These are phyloP conservation scores for Liolophura sinensis DNA, from an alignment of 1,140 invertebrate genomes.

Conservation along the genomic window DNA sequence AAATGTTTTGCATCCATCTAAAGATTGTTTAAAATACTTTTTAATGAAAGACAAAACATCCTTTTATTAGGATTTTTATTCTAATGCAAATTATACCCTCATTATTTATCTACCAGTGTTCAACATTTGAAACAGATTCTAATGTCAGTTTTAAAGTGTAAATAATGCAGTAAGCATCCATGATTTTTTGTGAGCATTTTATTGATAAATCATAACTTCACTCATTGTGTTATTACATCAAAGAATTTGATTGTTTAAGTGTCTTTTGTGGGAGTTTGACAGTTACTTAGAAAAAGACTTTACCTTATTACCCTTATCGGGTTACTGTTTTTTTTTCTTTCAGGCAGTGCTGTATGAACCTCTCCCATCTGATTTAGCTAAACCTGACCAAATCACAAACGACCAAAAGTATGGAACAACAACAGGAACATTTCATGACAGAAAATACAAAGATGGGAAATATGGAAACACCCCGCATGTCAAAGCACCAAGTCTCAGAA, in stretches of 20 bases:
- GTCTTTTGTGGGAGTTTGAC: not conserved
- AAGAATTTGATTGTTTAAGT: not conserved
- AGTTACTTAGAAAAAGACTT: not conserved
- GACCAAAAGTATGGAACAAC: slow-evolving; percentile 53
- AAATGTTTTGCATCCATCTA: too few relatives aligned
- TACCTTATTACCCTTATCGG: not conserved
- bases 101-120: too few relatives aligned
- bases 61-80: too few relatives aligned
- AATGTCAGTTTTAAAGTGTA: too few relatives aligned
- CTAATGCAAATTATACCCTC: too few relatives aligned
- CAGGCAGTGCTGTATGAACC: slow-evolving; percentile 50
- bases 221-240: not conserved
- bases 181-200: not conserved
- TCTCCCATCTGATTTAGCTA: slow-evolving; percentile 49
- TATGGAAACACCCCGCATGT: slow-evolving; percentile 46
- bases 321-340: slow-evolving; percentile 15
- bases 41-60: too few relatives aligned
- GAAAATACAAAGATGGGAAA: slow-evolving; percentile 45
- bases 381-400: slow-evolving; percentile 49
- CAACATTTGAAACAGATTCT: too few relatives aligned
- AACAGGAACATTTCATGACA: slow-evolving; percentile 50
- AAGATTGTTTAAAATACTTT: too few relatives aligned
- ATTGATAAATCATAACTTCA: not conserved
- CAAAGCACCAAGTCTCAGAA: slow-evolving; percentile 56
- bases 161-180: too few relatives aligned